phyloP scores from a whole-genome alignment of 2,113 vertebrate genomes.

The Vulpes ferrilata region DNA sequence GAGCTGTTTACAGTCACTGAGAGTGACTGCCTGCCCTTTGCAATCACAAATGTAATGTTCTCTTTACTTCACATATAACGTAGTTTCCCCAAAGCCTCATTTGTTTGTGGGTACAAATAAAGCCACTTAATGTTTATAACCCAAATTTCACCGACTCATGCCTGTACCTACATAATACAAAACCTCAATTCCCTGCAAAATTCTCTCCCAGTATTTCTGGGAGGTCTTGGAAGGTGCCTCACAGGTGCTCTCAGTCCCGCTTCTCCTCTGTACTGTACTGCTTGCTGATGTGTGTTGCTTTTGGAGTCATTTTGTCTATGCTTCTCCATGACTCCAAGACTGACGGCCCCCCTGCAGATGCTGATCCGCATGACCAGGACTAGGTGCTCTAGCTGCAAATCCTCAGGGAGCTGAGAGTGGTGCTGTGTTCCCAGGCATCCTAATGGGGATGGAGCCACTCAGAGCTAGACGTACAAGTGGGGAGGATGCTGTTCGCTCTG shows the following conservation, averaged over 20 bases:
- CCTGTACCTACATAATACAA: neutral
- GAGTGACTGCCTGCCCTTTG: slow-evolving; percentile 39
- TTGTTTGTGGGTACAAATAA: slow-evolving; percentile 57
- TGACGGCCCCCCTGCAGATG: neutral
- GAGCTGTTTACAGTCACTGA: neutral
- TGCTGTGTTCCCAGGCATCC: neutral
- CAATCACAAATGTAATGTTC: slow-evolving; percentile 58
- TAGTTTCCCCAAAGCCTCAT: slow-evolving; percentile 62
- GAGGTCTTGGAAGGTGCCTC: neutral
- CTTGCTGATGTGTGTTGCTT: neutral
- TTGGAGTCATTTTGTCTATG: neutral
- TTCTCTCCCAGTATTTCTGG: neutral
- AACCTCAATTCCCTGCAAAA: slow-evolving; percentile 8
- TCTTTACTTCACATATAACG: slow-evolving; percentile 63
- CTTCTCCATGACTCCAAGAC: neutral
- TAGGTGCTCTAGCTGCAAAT: neutral
- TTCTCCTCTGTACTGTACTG: neutral
- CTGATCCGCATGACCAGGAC: neutral
- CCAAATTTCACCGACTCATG: slow-evolving; percentile 42
- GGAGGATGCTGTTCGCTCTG: neutral
- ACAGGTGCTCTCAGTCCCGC: rapidly evolving
- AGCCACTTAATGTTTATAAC: slow-evolving; percentile 54
- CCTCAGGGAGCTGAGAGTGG: rapidly evolving
- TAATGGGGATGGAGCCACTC: neutral
- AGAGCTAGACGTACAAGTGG: neutral